Base-by-base conservation (phyloP, 2,113 vertebrate species). In the Coryphaenoides rupestris region DNA sequence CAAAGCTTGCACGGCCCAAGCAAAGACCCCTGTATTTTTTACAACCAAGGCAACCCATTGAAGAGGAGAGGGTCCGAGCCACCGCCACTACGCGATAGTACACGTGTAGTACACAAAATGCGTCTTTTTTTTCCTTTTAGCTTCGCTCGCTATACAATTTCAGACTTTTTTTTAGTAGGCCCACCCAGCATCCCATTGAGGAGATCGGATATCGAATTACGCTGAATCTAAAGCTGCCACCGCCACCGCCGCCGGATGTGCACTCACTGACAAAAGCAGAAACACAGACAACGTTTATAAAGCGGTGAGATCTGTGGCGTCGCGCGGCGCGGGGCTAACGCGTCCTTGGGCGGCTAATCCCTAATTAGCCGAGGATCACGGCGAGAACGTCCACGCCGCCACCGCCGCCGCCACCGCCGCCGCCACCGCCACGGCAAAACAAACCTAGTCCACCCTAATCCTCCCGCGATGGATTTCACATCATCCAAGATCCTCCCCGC, bases 311-410 rank as follows among this genome's bases (percentile, higher is more conserved):
- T 74, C 69, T 72, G 57, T 69, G 80, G 74, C 28, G 69, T 70
- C 26, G 66, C 65, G 76, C 81, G 33, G 33, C 73, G 72, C 72
- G 63, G 62, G 74, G 78, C 69, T 72, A 79, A 70, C 55, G 60
- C 85, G 89, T 88, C 90, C 87, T 90, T 88, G 87, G 74, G 72
- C 69, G 74, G 72, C 69, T 90, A 87, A 90, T 89, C 86, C 79
- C 74, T 86, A 80, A 81, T 82, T 83, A 84, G 75, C 80, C 75
- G 71, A 70, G 21, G 55, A 75, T 74, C 52, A 63, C 77, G 68
- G 59, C 74, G 71, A 66, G 49, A 46, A 22, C 55, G 54, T 64
- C 70, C 70, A 74, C 71, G 56, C 78, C 68, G 60, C 49, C 73
- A 65, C 74, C 80, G 75, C 74, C 68, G 60, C 22, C n/a, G n/a